phyloP scores from a whole-genome alignment of 2,113 vertebrate species.

The Ammospiza nelsoni region DNA sequence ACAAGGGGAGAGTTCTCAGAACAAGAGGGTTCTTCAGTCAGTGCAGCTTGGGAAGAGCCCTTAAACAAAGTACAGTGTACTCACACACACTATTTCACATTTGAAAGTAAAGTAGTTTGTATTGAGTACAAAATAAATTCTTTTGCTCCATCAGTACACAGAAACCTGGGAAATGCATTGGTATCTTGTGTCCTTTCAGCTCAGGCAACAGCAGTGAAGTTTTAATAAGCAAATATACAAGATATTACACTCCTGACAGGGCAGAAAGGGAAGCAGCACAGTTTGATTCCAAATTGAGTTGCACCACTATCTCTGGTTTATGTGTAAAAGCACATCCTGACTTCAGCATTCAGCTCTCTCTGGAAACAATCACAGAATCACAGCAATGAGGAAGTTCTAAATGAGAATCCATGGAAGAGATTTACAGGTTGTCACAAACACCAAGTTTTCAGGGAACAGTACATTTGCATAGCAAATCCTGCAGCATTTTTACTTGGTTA shows the following conservation, averaged over 20 bases:
- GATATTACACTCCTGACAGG: not conserved
- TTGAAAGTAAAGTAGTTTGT: not conserved
- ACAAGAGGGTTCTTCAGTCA: not conserved
- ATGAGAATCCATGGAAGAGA: not conserved
- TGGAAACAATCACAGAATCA: not conserved
- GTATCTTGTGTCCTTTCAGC: not conserved
- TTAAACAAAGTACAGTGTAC: not conserved
- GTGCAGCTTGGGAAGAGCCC: not conserved
- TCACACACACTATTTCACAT: not conserved
- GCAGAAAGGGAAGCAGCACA: not conserved
- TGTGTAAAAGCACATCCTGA: not conserved
- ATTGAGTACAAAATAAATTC: constrained; percentile 39
- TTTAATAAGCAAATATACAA: not conserved
- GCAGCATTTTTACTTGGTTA: not conserved
- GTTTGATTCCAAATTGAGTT: not conserved
- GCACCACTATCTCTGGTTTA: not conserved
- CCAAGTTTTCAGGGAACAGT: constrained; percentile 2
- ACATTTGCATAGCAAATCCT: constrained; percentile 56
- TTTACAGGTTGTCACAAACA: not conserved
- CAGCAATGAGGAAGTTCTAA: not conserved
- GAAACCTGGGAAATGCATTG: not conserved
- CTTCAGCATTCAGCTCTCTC: not conserved
- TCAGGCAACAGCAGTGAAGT: not conserved
- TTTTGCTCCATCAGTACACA: not conserved
- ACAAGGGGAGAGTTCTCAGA: not conserved